Percentiles rank a stretch among this genome's conserved stretches.
These are phyloP conservation scores for Palloptera scutellata DNA, from an alignment of 2,888 invertebrate species.

Conservation along the genomic window DNA sequence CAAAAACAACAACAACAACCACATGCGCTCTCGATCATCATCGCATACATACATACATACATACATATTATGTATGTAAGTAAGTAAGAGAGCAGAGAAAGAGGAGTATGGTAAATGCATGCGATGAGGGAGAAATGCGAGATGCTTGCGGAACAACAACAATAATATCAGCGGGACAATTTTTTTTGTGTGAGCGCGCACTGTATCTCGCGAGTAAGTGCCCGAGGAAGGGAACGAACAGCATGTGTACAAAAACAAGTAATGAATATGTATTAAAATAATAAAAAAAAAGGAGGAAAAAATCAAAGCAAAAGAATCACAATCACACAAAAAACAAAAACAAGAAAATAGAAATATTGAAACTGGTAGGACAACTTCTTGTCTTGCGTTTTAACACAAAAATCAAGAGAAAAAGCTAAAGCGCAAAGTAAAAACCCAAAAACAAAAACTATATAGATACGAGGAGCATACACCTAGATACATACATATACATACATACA, in stretches of 20 bases:
- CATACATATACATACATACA: too few relatives aligned
- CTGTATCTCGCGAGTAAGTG: neutral
- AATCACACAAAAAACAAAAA: constrained; percentile 28
- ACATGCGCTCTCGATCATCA: too few relatives aligned
- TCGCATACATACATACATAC: neutral
- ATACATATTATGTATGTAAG: neutral
- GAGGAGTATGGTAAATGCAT: neutral
- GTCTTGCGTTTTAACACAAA: constrained; percentile 45
- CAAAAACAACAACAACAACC: too few relatives aligned
- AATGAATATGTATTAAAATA: constrained; percentile 1
- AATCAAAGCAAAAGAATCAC: constrained; percentile 14
- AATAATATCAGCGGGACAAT: neutral
- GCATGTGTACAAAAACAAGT: constrained; percentile 9
- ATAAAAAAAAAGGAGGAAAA: neutral
- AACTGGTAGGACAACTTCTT: constrained; percentile 58
- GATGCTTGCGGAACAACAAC: neutral
- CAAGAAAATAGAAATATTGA: constrained; percentile 40
- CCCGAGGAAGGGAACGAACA: neutral
- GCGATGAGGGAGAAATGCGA: neutral
- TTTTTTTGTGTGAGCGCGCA: too few relatives aligned
- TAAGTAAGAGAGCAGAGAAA: too few relatives aligned
- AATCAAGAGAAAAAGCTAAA: too few relatives aligned
- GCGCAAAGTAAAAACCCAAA: too few relatives aligned
- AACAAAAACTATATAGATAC: too few relatives aligned
- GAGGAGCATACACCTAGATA: too few relatives aligned